Percentiles rank a stretch among this genome's conserved stretches.
Conservation (phyloP, 2,113 vertebrate genomes). For the Indicator maculatus region DNA sequence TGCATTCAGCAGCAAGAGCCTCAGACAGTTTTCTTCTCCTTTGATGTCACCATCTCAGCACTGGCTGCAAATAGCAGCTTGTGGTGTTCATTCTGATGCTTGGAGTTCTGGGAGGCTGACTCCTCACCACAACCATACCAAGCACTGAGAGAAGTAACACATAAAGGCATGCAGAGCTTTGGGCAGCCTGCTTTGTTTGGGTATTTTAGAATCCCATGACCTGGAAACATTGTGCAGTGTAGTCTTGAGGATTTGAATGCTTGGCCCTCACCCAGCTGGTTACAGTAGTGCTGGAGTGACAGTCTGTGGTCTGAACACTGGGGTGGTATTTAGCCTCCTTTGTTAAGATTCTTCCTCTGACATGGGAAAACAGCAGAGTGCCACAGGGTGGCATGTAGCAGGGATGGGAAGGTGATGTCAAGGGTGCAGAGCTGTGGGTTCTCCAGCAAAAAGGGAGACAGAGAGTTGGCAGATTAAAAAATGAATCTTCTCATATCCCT, state of each 20-base stretch:
- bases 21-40: background rate
- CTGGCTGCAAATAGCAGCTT: background rate
- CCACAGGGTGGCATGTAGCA: background rate
- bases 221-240: background rate
- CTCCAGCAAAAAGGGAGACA: background rate
- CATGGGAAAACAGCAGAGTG: background rate
- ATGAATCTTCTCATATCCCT: rapidly evolving
- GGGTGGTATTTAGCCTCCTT: background rate
- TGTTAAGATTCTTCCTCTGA: background rate
- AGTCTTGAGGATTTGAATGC: background rate
- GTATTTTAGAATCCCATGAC: background rate
- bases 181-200: background rate
- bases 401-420: background rate
- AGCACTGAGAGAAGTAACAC: background rate
- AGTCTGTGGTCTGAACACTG: background rate
- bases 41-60: background rate
- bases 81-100: background rate
- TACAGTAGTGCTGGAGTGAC: background rate
- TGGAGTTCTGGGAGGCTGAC: background rate
- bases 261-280: background rate
- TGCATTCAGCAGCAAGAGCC: background rate
- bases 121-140: background rate
- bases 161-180: background rate
- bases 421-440: background rate
- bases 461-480: background rate